Base-by-base conservation (phyloP, 2,888 invertebrate genomes). In the Ochlodes sylvanus region DNA sequence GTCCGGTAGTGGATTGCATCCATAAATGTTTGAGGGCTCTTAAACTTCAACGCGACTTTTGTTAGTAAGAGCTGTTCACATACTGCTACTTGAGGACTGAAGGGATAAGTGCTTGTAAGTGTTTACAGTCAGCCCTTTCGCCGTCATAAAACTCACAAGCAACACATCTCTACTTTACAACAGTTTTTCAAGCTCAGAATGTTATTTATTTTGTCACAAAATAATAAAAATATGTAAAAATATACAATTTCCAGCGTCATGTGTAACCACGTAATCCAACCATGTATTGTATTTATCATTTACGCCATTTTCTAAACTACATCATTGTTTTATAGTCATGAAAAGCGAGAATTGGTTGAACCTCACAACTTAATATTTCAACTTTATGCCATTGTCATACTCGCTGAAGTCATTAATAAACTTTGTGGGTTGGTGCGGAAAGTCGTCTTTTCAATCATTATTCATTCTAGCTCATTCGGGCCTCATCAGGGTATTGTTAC, bases 401-500 rank as follows among this genome's bases (percentile, higher is more conserved):
- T 50, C 50, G 19, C 19, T 50, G 27, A 58, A 42, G 21, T 58
- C 41, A 58, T 58, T 58, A 58, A 58, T 58, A 42, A 21, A 58
- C 21, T 58, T 27, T 7, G 42, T 58, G 42, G 42, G 21, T 42
- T 42, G 19, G 17, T 15, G 19, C 10, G 17, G 50, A 50, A 50
- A 50, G 19, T 19, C 21, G 50, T 50, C 19, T 50, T 42, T 41
- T 21, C n/a, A 42, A 42, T 38, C 42, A 58, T 58, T 58, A 58
- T 21, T 58, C 58, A 42, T 58, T 27, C 9, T 58, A 42, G 42
- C 21, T 58, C 58, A 58, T 58, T 42, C 14, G 42, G 58, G 4
- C 14, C 41, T 57, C 58, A 21, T 58, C 12, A 50, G 12, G 19
- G 50, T 50, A 19, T 19, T 19, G 19, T 19, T 19, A 50, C 50